phyloP scores from a whole-genome alignment of 2,113 vertebrate species.

The Narcine bancroftii region DNA sequence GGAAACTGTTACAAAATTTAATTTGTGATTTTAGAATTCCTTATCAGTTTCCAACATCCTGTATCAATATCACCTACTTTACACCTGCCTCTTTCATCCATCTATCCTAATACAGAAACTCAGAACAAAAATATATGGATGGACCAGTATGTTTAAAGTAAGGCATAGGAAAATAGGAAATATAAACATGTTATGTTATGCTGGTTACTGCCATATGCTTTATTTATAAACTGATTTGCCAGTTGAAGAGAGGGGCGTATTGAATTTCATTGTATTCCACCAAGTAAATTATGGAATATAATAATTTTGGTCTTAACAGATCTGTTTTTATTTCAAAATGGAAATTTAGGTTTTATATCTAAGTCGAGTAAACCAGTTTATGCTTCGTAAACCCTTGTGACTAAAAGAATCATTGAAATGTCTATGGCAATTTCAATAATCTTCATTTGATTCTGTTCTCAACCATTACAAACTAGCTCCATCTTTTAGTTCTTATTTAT shows the following conservation, averaged over 20 bases:
- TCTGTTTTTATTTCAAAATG: background rate
- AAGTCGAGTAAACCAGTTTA: background rate
- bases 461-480: background rate
- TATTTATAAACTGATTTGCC: background rate
- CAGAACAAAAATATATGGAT: background rate
- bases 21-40: slow-evolving; percentile 28
- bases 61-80: slow-evolving; percentile 31
- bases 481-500: slow-evolving; percentile 39
- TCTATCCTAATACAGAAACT: background rate
- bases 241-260: background rate
- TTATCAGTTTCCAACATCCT: slow-evolving; percentile 23
- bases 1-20: slow-evolving; percentile 28
- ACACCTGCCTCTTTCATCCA: slow-evolving; percentile 27
- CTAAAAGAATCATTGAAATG: background rate
- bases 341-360: background rate
- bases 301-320: background rate
- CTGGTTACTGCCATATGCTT: background rate
- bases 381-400: background rate
- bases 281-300: background rate
- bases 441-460: slow-evolving; percentile 10
- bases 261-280: background rate
- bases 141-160: background rate
- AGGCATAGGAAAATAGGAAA: background rate
- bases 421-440: background rate
- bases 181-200: background rate